Evolutionary conservation across 2,797 vertebrate species (phyloP).

Genomic region (Acropternis orthonyx): DNA sequence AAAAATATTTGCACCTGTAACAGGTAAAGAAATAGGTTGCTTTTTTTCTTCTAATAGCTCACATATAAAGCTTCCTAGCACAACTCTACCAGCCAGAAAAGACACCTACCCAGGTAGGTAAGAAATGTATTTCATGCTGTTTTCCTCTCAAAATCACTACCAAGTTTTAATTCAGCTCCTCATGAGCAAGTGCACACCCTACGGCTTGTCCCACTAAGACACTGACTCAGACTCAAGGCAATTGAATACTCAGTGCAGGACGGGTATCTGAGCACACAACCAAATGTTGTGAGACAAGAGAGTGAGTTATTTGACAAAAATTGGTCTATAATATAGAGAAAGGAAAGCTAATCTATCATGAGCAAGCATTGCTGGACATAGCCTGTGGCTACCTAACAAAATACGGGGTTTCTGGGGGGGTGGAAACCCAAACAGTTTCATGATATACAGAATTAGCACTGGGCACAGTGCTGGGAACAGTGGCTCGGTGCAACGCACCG

Average conservation of each 20-base stretch:
- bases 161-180: not conserved
- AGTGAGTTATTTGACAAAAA: not conserved
- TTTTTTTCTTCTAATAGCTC: not conserved
- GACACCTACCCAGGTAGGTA: not conserved
- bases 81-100: not conserved
- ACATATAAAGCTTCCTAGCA: not conserved
- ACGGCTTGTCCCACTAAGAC: rapidly evolving
- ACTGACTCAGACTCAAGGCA: rapidly evolving
- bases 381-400: not conserved
- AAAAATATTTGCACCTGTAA: not conserved
- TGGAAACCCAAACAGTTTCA: not conserved
- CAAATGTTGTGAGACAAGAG: not conserved
- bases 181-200: not conserved
- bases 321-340: not conserved
- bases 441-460: not conserved
- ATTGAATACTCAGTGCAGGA: not conserved
- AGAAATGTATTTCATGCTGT: not conserved
- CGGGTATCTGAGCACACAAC: not conserved
- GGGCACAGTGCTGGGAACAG: not conserved
- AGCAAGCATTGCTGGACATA: not conserved
- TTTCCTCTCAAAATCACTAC: not conserved
- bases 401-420: not conserved
- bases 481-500: not conserved
- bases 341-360: not conserved
- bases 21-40: not conserved